Conservation (phyloP, 2,113 vertebrate species). For the Penelope pileata region DNA sequence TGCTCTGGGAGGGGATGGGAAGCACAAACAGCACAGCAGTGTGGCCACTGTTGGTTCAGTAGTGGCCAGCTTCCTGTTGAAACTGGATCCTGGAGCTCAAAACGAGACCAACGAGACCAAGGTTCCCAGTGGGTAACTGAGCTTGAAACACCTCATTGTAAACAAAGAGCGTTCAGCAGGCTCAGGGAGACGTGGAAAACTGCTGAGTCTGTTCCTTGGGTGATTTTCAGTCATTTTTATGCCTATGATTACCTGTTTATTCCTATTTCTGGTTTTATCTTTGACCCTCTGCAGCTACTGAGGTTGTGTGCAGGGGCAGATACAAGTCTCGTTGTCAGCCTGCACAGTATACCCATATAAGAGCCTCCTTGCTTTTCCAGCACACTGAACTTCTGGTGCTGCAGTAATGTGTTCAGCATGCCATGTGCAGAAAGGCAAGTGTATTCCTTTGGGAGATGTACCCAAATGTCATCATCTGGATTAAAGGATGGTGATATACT, state of each 20-base stretch:
- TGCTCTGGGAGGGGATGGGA: background rate
- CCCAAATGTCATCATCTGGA: background rate
- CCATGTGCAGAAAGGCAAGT: background rate
- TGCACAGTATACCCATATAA: background rate
- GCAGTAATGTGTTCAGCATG: background rate
- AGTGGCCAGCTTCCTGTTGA: background rate
- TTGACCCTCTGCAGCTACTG: background rate
- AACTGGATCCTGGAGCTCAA: background rate
- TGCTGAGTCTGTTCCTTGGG: background rate
- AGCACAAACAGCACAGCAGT: accelerated
- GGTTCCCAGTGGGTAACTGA: background rate
- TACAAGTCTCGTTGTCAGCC: background rate
- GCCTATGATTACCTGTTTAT: background rate
- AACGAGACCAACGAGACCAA: background rate
- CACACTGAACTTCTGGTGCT: background rate
- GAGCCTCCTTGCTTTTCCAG: background rate
- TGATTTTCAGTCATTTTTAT: background rate
- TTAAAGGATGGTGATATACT: background rate
- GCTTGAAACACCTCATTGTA: background rate
- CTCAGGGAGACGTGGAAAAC: background rate
- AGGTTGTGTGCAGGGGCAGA: background rate
- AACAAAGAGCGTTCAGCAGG: background rate
- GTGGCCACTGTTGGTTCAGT: accelerated
- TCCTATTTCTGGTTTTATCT: background rate
- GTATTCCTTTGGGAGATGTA: background rate